Percentiles rank a stretch among this genome's conserved stretches.
These are phyloP conservation scores for Agonopterix heracliana DNA, from an alignment of 2,888 invertebrate species.

Conservation along the genomic window DNA sequence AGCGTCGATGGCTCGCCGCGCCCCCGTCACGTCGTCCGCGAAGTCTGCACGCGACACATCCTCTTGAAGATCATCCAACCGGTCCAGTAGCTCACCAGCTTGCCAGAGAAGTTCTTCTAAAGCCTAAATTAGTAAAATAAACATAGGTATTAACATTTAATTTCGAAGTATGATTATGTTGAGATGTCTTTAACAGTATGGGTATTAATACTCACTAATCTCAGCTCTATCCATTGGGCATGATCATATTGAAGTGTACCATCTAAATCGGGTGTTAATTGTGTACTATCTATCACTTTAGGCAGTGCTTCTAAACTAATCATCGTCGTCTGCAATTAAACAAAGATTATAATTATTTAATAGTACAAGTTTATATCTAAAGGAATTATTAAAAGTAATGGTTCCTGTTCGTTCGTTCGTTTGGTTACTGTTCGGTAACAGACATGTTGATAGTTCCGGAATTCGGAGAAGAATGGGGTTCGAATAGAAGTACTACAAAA, in stretches of 20 bases:
- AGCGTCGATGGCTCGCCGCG: conserved; percentile 93
- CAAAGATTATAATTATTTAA: background rate
- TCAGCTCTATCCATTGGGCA: conserved; percentile 96
- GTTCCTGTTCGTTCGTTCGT: too few species aligned
- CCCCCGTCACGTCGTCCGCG: conserved; percentile 95
- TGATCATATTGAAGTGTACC: conserved; percentile 96
- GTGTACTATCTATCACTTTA: conserved; percentile 94
- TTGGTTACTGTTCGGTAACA: too few species aligned
- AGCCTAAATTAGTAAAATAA: conserved; percentile 61
- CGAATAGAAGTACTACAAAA: too few species aligned
- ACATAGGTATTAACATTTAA: background rate
- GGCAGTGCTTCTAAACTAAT: conserved; percentile 96
- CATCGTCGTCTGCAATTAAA: conserved; percentile 88
- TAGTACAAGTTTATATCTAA: too few species aligned
- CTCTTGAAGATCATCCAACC: conserved; percentile 94
- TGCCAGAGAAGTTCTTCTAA: conserved; percentile 98
- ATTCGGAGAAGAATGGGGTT: too few species aligned
- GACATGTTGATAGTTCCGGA: too few species aligned
- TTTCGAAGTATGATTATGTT: background rate
- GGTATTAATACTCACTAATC: conserved; percentile 75
- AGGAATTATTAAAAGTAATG: too few species aligned
- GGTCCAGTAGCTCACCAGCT: conserved; percentile 93
- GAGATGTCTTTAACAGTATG: background rate
- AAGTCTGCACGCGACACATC: conserved; percentile 95
- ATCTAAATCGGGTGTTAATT: conserved; percentile 95